Evolutionary conservation across 2,113 vertebrate genomes (phyloP), one percentile per base, ranked within the genome.

Genomic region (Nyctibius bracteatus): DNA sequence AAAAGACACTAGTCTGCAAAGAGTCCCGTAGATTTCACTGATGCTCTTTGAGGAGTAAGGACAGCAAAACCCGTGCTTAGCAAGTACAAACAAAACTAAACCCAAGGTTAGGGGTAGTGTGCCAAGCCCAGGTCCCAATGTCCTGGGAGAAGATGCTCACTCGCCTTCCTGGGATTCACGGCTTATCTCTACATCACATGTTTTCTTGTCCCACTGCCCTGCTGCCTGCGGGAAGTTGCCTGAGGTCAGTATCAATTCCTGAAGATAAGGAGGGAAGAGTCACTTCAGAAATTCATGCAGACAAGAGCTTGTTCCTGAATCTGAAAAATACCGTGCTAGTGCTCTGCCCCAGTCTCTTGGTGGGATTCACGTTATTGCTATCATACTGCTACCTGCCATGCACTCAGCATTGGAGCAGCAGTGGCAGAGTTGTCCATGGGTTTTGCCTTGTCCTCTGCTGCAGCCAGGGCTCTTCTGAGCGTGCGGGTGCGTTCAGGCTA

Each of bases 381-480:
- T 58, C 31, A 3, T 49, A 13, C 1, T 8, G 7, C 43, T 84
- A 10, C 41, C 28, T 70, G 52, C 28, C 41, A 6, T 0, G 0
- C 1, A 2, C 55, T 44, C 9, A 2, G 30, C 4, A 9, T 67
- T 22, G 23, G 61, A 71, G 59, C 17, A 0, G 1, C 30, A 3
- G 4, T 15, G 47, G 54, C 51, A 47, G 44, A 68, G 31, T 7
- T 44, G 24, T 35, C 41, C 10, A 1, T 7, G 31, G 43, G 6
- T 41, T 85, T 90, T 88, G n/a, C 70, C n/a, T 58, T 41, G 27
- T 37, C 28, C 12, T 52, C 33, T 85, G 57, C 55, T 44, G 61
- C 46, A 31, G 33, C 12, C 24, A 51, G 62, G n/a, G 23, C 17
- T 52, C 18, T 41, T 35, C 10, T 0, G 9, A 10, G 49, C 23